phyloP scores from a whole-genome alignment of 2,797 vertebrate genomes.

The Chelon auratus region DNA sequence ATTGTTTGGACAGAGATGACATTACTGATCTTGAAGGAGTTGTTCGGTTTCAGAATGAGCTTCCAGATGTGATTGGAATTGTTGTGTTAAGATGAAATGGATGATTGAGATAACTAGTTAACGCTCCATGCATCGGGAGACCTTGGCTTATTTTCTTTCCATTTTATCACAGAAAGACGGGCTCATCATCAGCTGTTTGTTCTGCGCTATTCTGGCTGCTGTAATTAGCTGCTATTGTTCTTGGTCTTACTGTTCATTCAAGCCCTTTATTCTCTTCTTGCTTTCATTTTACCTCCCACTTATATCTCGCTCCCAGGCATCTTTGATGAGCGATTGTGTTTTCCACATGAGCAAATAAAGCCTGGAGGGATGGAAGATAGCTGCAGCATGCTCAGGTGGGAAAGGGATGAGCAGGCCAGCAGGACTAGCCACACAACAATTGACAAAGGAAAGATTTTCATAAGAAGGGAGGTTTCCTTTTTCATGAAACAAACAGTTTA shows the following conservation, averaged over 20 bases:
- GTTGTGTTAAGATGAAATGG: neutral
- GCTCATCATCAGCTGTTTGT: conserved; percentile 61
- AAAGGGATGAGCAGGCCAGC: conserved; percentile 48
- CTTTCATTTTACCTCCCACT: conserved; percentile 75
- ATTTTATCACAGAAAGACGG: conserved; percentile 61
- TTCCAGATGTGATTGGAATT: conserved; percentile 24
- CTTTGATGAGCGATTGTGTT: conserved; percentile 77
- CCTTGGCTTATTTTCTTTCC: conserved; percentile 29
- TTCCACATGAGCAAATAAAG: conserved; percentile 68
- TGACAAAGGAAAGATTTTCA: conserved; percentile 20
- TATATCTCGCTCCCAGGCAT: conserved; percentile 65
- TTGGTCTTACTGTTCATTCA: conserved; percentile 57
- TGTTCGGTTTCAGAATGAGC: conserved; percentile 15
- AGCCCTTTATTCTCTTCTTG: conserved; percentile 67
- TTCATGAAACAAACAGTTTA: neutral
- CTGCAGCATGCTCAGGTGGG: conserved; percentile 55
- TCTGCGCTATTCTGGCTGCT: conserved; percentile 54
- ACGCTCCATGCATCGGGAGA: conserved; percentile 21
- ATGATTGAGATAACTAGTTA: conserved; percentile 37
- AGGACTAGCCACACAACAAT: conserved; percentile 30
- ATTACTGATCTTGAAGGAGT: conserved; percentile 13
- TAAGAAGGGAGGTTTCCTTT: conserved; percentile 26
- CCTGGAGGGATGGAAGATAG: conserved; percentile 61
- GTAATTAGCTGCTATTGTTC: conserved; percentile 76
- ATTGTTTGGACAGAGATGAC: conserved; percentile 20